Conservation (phyloP, 1,140 invertebrate genomes). For the Penaeus vannamei region DNA sequence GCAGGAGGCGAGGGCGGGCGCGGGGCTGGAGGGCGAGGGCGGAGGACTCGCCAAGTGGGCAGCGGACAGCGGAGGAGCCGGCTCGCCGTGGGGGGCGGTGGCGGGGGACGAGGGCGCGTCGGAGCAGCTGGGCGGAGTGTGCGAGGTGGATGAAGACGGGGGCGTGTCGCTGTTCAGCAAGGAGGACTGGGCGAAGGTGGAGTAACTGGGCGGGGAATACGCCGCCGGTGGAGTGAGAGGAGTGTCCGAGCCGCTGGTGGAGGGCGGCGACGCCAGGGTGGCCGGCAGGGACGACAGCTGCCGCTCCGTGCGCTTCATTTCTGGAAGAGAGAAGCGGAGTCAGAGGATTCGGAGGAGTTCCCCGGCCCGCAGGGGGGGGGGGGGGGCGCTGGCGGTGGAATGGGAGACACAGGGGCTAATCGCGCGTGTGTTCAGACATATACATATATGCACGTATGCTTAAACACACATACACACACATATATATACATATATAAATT, state of each 20-base stretch:
- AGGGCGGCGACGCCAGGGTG: not conserved
- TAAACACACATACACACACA: too few relatives aligned
- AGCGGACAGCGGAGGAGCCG: not conserved
- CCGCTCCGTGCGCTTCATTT: slow-evolving; percentile 39
- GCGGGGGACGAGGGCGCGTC: not conserved
- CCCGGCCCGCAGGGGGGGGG: too few relatives aligned
- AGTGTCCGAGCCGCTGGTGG: slow-evolving; percentile 30
- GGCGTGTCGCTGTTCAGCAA: not conserved
- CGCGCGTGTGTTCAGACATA: too few relatives aligned
- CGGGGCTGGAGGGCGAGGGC: too few relatives aligned
- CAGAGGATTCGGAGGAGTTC: too few relatives aligned
- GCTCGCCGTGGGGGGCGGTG: too few relatives aligned
- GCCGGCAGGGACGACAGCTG: not conserved
- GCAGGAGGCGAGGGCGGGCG: not conserved
- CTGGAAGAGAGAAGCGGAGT: not conserved
- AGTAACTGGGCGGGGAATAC: not conserved
- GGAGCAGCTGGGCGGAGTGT: not conserved
- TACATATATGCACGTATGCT: too few relatives aligned
- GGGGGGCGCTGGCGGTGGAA: too few relatives aligned
- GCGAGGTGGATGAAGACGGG: slow-evolving; percentile 1
- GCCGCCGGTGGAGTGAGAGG: not conserved
- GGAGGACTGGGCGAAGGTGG: not conserved
- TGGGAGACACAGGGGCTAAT: too few relatives aligned
- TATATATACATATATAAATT: too few relatives aligned
- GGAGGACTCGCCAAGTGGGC: not conserved